Evolutionary conservation across 2,888 invertebrate genomes (phyloP).

Genomic region (Ariolimax columbianus): DNA sequence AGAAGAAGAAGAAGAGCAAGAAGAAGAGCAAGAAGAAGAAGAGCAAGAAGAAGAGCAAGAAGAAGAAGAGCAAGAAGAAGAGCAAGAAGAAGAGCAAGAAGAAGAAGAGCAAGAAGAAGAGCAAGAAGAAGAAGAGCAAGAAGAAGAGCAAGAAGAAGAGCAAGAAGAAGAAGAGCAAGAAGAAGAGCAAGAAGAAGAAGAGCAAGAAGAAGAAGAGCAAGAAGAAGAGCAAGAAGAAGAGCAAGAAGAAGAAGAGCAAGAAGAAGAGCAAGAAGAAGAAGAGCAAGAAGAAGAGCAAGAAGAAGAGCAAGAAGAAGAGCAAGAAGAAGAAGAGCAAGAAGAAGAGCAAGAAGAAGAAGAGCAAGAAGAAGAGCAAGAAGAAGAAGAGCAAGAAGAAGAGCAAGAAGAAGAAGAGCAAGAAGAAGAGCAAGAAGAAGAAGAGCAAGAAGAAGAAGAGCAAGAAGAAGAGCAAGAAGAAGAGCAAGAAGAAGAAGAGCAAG

Average conservation of each 20-base stretch:
- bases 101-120: not conserved
- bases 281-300: not conserved
- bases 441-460: too few species aligned
- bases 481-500: too few species aligned
- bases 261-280: constrained; percentile 23
- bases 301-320: not conserved
- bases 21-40: not conserved
- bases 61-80: not conserved
- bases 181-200: not conserved
- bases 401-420: too few species aligned
- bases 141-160: not conserved
- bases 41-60: not conserved
- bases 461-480: too few species aligned
- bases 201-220: not conserved
- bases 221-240: constrained; percentile 9
- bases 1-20: not conserved
- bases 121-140: not conserved
- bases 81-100: not conserved
- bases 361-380: too few species aligned
- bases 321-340: not conserved
- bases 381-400: too few species aligned
- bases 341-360: too few species aligned
- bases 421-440: too few species aligned
- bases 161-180: not conserved
- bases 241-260: constrained; percentile 14